phyloP scores from a whole-genome alignment of 2,797 vertebrate species.

The Catostomus latipinnis region DNA sequence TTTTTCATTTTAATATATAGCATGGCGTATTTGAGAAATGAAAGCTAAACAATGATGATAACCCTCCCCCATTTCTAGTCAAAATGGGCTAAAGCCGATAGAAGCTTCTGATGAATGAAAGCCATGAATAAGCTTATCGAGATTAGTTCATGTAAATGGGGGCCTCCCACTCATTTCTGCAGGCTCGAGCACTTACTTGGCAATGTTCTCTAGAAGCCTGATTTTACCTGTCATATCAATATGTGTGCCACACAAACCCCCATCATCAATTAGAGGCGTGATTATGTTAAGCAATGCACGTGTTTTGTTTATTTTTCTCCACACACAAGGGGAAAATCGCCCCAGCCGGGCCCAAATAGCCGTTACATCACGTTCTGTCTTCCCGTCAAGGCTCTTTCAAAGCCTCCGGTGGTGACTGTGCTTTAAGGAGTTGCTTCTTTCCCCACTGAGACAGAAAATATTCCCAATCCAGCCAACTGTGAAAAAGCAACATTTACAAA shows the following conservation, averaged over 20 bases:
- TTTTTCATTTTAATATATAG: neutral
- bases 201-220: constrained; percentile 15
- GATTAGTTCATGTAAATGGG: constrained; percentile 35
- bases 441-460: constrained; percentile 20
- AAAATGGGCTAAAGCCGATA: neutral
- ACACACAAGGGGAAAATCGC: neutral
- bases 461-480: constrained; percentile 26
- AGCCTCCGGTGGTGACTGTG: neutral
- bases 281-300: constrained; percentile 23
- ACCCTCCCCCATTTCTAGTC: neutral
- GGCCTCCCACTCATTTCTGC: constrained; percentile 18
- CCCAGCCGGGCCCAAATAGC: neutral
- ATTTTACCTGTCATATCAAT: constrained; percentile 48
- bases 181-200: constrained; percentile 28
- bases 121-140: constrained; percentile 29
- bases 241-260: constrained; percentile 21
- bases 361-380: constrained; percentile 18
- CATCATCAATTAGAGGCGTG: constrained; percentile 19
- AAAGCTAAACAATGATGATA: constrained; percentile 6
- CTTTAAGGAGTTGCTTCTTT: constrained; percentile 31
- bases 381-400: neutral
- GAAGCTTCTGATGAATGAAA: constrained; percentile 9
- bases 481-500: constrained; percentile 38
- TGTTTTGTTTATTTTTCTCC: constrained; percentile 19
- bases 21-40: neutral